phyloP scores from a whole-genome alignment of 2,888 invertebrate genomes.

The Phengaris arion region DNA sequence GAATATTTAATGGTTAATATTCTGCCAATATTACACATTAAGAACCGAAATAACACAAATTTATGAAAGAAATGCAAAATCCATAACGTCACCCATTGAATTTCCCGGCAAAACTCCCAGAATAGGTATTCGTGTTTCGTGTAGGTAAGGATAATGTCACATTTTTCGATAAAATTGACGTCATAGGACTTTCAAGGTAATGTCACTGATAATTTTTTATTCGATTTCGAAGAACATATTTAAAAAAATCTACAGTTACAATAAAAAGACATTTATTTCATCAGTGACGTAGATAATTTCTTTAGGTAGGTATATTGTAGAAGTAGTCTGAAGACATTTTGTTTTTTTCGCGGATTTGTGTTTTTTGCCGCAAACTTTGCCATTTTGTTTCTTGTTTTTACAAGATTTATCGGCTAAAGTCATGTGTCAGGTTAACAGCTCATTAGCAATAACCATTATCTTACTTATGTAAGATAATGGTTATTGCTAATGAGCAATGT shows the following conservation, averaged over 20 bases:
- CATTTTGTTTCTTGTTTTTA: background rate
- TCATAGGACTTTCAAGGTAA: background rate
- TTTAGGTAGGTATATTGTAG: too few relatives aligned
- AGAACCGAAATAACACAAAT: too few relatives aligned
- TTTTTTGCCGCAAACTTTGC: background rate
- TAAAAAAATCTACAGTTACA: background rate
- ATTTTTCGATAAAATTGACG: background rate
- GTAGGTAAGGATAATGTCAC: background rate
- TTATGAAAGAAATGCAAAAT: too few relatives aligned
- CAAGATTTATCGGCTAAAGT: background rate
- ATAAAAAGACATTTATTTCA: too few relatives aligned
- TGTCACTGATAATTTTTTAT: background rate
- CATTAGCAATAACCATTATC: background rate
- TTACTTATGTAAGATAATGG: too few relatives aligned
- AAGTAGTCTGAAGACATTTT: too few relatives aligned
- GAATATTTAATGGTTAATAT: too few relatives aligned
- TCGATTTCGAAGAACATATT: background rate
- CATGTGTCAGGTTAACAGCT: background rate
- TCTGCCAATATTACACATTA: too few relatives aligned
- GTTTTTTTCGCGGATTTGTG: background rate
- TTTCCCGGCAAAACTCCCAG: too few relatives aligned
- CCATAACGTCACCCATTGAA: too few relatives aligned
- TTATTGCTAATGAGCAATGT: too few relatives aligned
- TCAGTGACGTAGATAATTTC: too few relatives aligned
- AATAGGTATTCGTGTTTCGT: background rate